Percentiles rank a stretch among this genome's conserved stretches.
phyloP scores from a whole-genome alignment of 2,888 invertebrate species.

The Horisme vitalbata region DNA sequence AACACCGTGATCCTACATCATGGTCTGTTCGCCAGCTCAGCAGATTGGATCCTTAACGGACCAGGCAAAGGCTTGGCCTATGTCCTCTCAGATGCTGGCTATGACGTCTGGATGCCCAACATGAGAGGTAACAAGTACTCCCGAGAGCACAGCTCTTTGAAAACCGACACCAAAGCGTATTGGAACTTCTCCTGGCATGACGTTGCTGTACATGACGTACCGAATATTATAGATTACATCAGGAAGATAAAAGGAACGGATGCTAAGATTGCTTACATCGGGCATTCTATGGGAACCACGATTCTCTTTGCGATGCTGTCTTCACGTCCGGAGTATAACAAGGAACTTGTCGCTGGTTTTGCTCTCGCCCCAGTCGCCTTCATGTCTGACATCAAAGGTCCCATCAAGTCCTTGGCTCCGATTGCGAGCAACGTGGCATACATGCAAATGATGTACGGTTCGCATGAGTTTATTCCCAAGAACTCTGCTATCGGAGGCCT shows the following conservation, averaged over 20 bases:
- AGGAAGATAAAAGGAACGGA: constrained; percentile 52
- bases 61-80: constrained; percentile 86
- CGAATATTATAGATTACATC: constrained; percentile 89
- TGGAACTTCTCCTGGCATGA: constrained; percentile 94
- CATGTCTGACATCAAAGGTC: constrained; percentile 85
- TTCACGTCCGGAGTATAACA: constrained; percentile 85
- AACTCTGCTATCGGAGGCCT: constrained; percentile 81
- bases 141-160: constrained; percentile 82
- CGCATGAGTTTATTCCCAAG: constrained; percentile 88
- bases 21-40: constrained; percentile 90
- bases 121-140: constrained; percentile 91
- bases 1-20: constrained; percentile 88
- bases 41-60: constrained; percentile 90
- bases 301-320: constrained; percentile 88
- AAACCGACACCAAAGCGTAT: constrained; percentile 83
- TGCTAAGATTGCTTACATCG: constrained; percentile 86
- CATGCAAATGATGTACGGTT: constrained; percentile 84
- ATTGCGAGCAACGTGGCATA: constrained; percentile 82
- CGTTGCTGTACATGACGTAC: constrained; percentile 93
- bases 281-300: constrained; percentile 96
- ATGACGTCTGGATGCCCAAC: constrained; percentile 93
- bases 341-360: constrained; percentile 84
- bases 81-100: constrained; percentile 86
- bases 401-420: constrained; percentile 86
- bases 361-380: constrained; percentile 88